Percentiles rank a stretch among this genome's conserved stretches.
These are phyloP conservation scores for Nemotelus nigrinus DNA, from an alignment of 2,888 invertebrate species.

Conservation along the genomic window DNA sequence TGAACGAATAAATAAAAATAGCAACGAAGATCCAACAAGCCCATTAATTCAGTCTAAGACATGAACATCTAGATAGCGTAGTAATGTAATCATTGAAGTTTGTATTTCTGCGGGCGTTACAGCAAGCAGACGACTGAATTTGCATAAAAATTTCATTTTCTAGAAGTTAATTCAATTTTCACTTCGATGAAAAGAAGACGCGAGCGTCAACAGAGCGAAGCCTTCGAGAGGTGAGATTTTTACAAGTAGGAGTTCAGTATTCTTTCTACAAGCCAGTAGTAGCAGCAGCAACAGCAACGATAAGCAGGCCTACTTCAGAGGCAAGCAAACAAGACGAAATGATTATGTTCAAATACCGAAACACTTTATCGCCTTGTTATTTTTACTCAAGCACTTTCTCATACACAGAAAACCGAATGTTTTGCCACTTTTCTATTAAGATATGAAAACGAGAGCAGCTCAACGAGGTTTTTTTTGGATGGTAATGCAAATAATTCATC, in stretches of 20 bases:
- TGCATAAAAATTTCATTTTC: conserved; percentile 48
- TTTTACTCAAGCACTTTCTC: neutral
- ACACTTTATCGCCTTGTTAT: neutral
- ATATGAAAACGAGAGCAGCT: too few relatives aligned
- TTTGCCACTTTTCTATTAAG: too few relatives aligned
- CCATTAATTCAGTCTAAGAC: conserved; percentile 20
- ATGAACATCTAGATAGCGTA: conserved; percentile 32
- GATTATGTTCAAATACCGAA: neutral
- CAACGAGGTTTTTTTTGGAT: too few relatives aligned
- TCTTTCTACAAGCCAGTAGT: neutral
- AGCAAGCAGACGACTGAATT: conserved; percentile 26
- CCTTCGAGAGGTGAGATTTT: too few relatives aligned
- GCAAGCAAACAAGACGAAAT: neutral
- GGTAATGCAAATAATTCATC: too few relatives aligned
- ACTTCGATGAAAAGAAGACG: conserved; percentile 44
- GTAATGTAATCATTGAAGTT: conserved; percentile 38
- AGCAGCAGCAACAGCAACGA: neutral
- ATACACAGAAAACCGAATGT: too few relatives aligned
- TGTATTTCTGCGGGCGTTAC: conserved; percentile 30
- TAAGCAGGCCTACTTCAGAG: too few relatives aligned
- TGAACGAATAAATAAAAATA: conserved; percentile 14
- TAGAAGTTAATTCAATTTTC: conserved; percentile 48
- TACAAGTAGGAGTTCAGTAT: too few relatives aligned
- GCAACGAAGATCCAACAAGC: neutral
- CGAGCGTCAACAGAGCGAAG: too few relatives aligned